phyloP scores from a whole-genome alignment of 2,113 vertebrate genomes.

The Sclerurus mexicanus region DNA sequence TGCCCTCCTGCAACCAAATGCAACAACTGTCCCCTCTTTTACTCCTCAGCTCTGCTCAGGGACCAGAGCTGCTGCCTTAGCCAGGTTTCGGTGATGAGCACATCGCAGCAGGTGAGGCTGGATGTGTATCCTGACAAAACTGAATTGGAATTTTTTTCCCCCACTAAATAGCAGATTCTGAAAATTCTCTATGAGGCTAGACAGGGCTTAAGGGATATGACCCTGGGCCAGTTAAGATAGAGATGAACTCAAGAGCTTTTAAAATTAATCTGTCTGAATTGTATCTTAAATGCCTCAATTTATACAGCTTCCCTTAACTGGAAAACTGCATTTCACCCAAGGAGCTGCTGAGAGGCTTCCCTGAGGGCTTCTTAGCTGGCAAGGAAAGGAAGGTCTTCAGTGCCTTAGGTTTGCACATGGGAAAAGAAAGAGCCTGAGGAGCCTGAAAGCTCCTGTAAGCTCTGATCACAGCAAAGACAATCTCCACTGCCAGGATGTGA shows the following conservation, averaged over 20 bases:
- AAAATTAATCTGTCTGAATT: background rate
- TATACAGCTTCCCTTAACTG: background rate
- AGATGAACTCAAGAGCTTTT: background rate
- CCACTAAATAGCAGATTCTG: background rate
- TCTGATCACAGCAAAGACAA: background rate
- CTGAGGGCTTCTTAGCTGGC: background rate
- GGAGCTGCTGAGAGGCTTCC: background rate
- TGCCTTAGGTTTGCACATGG: background rate
- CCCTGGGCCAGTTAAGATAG: background rate
- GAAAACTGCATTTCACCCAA: background rate
- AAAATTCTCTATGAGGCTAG: background rate
- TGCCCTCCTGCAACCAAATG: background rate
- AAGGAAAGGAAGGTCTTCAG: background rate
- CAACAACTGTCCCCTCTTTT: background rate
- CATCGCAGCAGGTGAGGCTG: background rate
- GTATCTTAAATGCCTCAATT: background rate
- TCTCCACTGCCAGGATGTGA: background rate
- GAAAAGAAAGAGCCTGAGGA: background rate
- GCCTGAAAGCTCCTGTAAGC: background rate
- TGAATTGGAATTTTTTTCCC: background rate
- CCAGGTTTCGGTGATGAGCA: background rate
- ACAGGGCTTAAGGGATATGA: background rate
- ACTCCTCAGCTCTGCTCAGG: background rate
- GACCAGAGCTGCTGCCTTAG: background rate
- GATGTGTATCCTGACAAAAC: background rate